Conservation (phyloP, 2,888 invertebrate genomes). For the Hetaerina titia region DNA sequence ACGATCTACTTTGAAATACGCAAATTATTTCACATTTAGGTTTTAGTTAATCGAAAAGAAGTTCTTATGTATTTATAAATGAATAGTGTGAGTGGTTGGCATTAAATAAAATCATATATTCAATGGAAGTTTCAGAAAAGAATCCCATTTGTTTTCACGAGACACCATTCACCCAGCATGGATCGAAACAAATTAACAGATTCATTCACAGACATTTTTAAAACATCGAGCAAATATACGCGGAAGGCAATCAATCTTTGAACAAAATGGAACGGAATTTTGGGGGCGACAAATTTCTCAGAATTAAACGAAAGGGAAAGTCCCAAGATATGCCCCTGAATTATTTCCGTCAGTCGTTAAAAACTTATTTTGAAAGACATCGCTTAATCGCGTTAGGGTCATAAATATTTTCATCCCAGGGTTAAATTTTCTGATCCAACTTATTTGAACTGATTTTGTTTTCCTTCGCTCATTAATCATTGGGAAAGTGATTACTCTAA, state of each 20-base stretch:
- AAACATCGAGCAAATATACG: background rate
- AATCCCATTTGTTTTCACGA: background rate
- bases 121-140: background rate
- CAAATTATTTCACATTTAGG: too few species aligned
- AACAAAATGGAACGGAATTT: background rate
- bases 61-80: too few species aligned
- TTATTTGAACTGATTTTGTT: background rate
- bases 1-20: too few species aligned
- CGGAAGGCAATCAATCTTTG: background rate
- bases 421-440: slow-evolving; percentile 9
- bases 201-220: background rate
- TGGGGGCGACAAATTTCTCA: background rate
- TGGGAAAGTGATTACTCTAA: background rate
- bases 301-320: background rate
- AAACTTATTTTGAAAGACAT: slow-evolving; percentile 32
- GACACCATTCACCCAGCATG: background rate
- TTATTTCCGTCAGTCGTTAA: slow-evolving; percentile 16
- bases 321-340: background rate
- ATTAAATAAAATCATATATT: background rate
- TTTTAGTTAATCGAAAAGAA: too few species aligned
- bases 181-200: background rate
- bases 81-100: too few species aligned
- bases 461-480: background rate
- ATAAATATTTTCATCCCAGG: background rate
- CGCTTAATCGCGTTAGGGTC: background rate